A percentile compares a stretch with the other conserved stretches of the same genome.
These are phyloP conservation scores for Mastomys natalensis DNA, from an alignment of 2,113 vertebrate species.

Conservation along the genomic window DNA sequence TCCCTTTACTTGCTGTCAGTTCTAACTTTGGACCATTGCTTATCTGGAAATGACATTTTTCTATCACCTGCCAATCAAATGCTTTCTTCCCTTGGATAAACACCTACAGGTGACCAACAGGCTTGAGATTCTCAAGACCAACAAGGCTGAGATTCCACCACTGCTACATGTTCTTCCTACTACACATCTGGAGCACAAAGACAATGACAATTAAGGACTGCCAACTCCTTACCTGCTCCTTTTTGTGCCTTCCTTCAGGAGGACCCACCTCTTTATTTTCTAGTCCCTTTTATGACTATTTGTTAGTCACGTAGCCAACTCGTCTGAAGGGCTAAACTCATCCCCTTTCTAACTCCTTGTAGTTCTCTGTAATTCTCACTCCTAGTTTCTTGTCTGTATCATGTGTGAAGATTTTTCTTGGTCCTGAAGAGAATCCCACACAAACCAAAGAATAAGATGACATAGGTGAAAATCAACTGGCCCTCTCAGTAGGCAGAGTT, in stretches of 20 bases:
- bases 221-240: neutral
- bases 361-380: neutral
- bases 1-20: neutral
- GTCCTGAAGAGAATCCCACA: neutral
- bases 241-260: neutral
- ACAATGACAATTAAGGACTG: neutral
- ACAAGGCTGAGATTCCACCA: neutral
- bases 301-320: neutral
- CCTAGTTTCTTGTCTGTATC: neutral
- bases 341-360: neutral
- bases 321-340: neutral
- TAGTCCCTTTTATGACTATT: neutral
- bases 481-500: neutral
- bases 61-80: neutral
- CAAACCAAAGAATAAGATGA: neutral
- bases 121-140: too few species aligned
- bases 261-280: neutral
- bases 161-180: fast-evolving
- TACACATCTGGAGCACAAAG: neutral
- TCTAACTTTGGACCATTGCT: neutral
- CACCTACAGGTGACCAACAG: too few species aligned
- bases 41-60: neutral
- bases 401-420: neutral
- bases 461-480: neutral
- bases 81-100: neutral